These are phyloP conservation scores for Nyctalus aviator DNA, from an alignment of 2,797 vertebrate species.

Conservation along the genomic window DNA sequence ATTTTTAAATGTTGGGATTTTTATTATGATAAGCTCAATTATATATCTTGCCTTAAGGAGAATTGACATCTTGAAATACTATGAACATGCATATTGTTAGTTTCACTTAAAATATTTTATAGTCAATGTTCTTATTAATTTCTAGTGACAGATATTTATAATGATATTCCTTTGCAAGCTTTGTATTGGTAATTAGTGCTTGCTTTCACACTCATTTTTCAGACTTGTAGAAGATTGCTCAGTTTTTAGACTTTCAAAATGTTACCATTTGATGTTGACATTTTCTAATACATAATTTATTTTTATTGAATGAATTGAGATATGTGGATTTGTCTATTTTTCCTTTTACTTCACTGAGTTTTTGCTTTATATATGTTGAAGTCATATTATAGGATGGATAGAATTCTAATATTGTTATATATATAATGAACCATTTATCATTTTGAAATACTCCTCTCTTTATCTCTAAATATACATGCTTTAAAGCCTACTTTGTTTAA, in stretches of 20 bases:
- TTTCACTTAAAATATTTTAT: neutral
- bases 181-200: neutral
- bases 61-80: neutral
- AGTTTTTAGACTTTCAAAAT: neutral
- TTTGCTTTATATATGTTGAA: neutral
- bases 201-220: neutral
- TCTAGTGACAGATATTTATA: neutral
- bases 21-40: neutral
- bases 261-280: neutral
- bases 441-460: neutral
- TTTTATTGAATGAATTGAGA: neutral
- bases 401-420: neutral
- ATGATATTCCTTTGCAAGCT: neutral
- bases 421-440: neutral
- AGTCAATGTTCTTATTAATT: neutral
- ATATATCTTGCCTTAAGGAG: neutral
- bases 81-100: neutral
- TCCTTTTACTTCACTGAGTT: neutral
- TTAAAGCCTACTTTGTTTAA: neutral
- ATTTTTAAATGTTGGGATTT: neutral
- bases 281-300: neutral
- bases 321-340: neutral
- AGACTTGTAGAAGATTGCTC: neutral
- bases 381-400: neutral
- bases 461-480: neutral